phyloP scores from a whole-genome alignment of 2,888 invertebrate species.

The Teinopalpus imperialis region DNA sequence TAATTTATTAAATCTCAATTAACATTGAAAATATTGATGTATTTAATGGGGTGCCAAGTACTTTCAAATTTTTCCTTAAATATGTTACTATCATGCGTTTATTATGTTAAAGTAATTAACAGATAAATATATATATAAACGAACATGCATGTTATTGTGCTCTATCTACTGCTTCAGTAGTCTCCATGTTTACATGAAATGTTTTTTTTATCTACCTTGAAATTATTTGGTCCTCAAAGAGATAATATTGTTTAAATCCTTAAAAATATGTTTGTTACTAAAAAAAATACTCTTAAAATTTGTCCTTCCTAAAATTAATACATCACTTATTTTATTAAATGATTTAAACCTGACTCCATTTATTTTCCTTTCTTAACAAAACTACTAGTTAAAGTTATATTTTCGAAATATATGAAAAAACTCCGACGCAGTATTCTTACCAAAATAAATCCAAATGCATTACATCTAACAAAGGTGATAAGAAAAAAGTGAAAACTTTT shows the following conservation, averaged over 20 bases:
- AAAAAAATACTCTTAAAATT: conserved; percentile 73
- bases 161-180: too few species aligned
- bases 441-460: too few species aligned
- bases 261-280: conserved; percentile 39
- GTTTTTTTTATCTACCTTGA: conserved; percentile 8
- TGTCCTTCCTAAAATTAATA: conserved; percentile 76
- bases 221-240: conserved; percentile 10
- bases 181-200: too few species aligned
- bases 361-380: neutral
- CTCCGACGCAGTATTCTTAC: too few species aligned
- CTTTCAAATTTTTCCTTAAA: conserved; percentile 8
- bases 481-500: too few species aligned
- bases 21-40: neutral
- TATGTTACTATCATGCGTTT: too few species aligned
- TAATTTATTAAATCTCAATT: neutral
- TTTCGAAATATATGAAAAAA: too few species aligned
- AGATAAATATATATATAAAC: too few species aligned
- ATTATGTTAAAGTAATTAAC: too few species aligned
- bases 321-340: conserved; percentile 82
- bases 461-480: too few species aligned
- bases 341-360: conserved; percentile 54
- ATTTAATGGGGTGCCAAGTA: neutral
- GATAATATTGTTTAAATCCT: conserved; percentile 12
- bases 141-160: too few species aligned
- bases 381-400: neutral